Evolutionary conservation across 2,797 vertebrate genomes (phyloP), one percentile per base, ranked within the genome.

Genomic region (Scolopax bukidnonensis): DNA sequence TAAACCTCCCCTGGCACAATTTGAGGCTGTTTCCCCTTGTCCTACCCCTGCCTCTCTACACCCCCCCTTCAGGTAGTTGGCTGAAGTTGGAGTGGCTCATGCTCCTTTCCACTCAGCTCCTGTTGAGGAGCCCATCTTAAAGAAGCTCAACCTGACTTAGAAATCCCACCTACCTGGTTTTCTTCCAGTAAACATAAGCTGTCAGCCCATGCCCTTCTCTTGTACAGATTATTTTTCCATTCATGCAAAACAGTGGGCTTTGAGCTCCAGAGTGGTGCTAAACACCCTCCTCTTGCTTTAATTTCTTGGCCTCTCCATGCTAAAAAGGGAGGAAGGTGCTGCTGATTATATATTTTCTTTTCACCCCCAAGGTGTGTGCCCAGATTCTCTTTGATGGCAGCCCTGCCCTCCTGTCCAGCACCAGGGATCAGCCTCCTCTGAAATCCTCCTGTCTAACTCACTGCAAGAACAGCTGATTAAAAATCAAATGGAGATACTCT

Each of bases 381-480:
- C 14, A 77, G 36, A 40, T 61, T 83, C 20, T 11, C 12, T 21
- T 61, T 38, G 47, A 57, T 33, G 57, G 64, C 84, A 78, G 89
- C 30, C 38, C 77, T 53, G 76, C 41, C 21, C 86, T 47, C 56
- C 64, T 12, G 30, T 21, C 71, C 63, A 74, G 74, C 68, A 61
- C 2, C 68, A 64, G 41, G 15, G 68, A 41, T 45, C 48, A 48
- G 54, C 10, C 54, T 84, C 40, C 50, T 71, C 92, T 16, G 56
- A 94, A 95, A 89, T 63, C 56, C 68, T 87, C 60, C 47, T 94
- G 43, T 81, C 59, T 82, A 77, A 88, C 71, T 92, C 75, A 12
- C 75, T n/a, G 53, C 90, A 77, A 76, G 86, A 95, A 81, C 5
- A 20, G 48, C 64, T 81, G 65, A 96, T 97, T 93, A 92, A 86